Evolutionary conservation across 2,797 vertebrate species (phyloP).

Genomic region (Vultur gryphus): DNA sequence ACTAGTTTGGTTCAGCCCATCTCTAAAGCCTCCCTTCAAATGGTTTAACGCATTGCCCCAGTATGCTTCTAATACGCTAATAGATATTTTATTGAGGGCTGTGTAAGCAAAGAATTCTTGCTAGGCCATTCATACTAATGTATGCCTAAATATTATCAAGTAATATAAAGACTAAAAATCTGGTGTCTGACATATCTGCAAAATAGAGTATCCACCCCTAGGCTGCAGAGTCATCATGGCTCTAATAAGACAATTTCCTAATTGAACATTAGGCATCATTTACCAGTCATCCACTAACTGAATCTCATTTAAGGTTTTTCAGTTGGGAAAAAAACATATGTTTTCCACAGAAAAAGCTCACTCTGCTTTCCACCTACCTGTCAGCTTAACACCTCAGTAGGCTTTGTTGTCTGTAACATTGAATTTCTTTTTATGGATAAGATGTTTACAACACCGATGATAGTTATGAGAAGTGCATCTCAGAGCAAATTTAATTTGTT

Average conservation of each 20-base stretch:
- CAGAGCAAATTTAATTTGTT: conserved; percentile 23
- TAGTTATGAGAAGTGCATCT: not conserved
- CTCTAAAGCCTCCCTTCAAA: not conserved
- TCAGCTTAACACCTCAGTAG: not conserved
- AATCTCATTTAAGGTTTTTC: not conserved
- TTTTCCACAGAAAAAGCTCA: not conserved
- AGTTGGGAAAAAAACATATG: not conserved
- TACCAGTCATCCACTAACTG: not conserved
- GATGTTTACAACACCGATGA: not conserved
- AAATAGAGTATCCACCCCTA: not conserved
- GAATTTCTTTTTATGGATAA: not conserved
- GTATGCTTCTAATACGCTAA: not conserved
- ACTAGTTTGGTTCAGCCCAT: not conserved
- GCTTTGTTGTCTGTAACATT: not conserved
- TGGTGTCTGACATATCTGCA: not conserved
- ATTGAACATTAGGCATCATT: not conserved
- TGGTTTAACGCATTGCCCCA: not conserved
- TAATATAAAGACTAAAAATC: not conserved
- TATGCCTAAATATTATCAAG: not conserved
- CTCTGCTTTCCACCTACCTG: not conserved
- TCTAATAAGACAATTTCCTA: not conserved
- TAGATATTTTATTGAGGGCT: not conserved
- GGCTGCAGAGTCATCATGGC: not conserved
- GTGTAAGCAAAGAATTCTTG: not conserved
- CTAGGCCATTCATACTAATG: not conserved